Conservation (phyloP, 2,113 vertebrate species). For the Alethe diademata region DNA sequence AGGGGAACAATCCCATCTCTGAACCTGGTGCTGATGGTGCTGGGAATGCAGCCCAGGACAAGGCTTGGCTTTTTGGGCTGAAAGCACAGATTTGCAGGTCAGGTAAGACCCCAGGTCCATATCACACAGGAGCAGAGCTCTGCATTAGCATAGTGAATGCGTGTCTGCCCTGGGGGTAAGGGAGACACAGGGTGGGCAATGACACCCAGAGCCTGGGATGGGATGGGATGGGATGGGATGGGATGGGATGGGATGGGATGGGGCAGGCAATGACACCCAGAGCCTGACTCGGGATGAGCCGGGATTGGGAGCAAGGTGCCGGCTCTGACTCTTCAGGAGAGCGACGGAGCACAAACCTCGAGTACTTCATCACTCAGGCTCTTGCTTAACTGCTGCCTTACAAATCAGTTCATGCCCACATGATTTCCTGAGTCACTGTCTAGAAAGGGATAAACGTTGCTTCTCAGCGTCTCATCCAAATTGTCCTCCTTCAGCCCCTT, state of each 20-base stretch:
- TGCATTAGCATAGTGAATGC: accelerated
- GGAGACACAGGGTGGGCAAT: accelerated
- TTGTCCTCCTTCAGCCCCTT: background rate
- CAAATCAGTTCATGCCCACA: background rate
- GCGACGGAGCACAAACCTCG: background rate
- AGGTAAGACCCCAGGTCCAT: background rate
- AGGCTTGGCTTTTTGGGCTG: background rate
- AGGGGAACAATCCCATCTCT: background rate
- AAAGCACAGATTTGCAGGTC: background rate
- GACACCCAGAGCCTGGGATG: background rate
- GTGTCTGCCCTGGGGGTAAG: accelerated
- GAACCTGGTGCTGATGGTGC: background rate
- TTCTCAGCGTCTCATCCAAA: background rate
- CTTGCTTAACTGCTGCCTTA: background rate
- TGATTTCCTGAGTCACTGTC: background rate
- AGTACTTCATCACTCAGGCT: background rate
- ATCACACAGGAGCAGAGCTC: background rate
- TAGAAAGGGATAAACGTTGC: background rate
- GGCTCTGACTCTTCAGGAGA: background rate
- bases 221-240: background rate
- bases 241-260: background rate
- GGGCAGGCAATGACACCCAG: background rate
- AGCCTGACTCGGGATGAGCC: background rate
- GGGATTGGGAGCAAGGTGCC: background rate
- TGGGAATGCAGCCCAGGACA: background rate